Conservation (phyloP, 2,888 invertebrate genomes). For the Bellardia pandia region DNA sequence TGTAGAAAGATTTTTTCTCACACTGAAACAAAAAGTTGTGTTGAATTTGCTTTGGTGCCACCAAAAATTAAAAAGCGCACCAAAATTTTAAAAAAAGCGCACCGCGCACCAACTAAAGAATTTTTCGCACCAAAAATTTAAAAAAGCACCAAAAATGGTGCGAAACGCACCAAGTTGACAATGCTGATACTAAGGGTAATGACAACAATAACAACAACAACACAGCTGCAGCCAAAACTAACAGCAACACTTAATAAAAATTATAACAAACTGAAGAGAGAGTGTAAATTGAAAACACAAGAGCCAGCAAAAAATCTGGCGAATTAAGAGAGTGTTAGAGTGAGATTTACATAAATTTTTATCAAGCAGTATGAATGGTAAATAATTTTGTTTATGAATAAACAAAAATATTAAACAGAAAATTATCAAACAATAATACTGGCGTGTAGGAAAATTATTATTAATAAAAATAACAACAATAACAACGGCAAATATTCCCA, state of each 20-base stretch:
- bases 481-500: slow-evolving; percentile 2
- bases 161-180: too few relatives aligned
- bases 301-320: not conserved
- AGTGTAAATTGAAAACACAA: not conserved
- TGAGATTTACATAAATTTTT: not conserved
- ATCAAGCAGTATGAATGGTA: slow-evolving; percentile 3
- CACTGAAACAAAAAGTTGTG: too few relatives aligned
- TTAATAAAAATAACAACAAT: slow-evolving; percentile 3
- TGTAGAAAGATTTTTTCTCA: too few relatives aligned
- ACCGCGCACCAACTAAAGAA: too few relatives aligned
- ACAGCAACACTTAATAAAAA: slow-evolving; percentile 19
- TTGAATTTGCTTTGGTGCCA: too few relatives aligned
- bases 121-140: too few relatives aligned
- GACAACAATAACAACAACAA: slow-evolving; percentile 38
- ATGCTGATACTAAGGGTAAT: slow-evolving; percentile 56
- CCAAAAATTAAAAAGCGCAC: too few relatives aligned
- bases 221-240: not conserved
- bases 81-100: too few relatives aligned
- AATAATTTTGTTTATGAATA: slow-evolving; percentile 15
- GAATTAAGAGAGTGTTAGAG: slow-evolving; percentile 18
- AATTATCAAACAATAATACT: slow-evolving; percentile 45
- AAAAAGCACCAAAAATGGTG: too few relatives aligned
- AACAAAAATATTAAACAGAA: slow-evolving; percentile 31
- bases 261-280: slow-evolving; percentile 23
- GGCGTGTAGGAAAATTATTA: slow-evolving; percentile 19